These are phyloP conservation scores for Deilephila elpenor DNA, from an alignment of 2,888 invertebrate species.

Conservation along the genomic window DNA sequence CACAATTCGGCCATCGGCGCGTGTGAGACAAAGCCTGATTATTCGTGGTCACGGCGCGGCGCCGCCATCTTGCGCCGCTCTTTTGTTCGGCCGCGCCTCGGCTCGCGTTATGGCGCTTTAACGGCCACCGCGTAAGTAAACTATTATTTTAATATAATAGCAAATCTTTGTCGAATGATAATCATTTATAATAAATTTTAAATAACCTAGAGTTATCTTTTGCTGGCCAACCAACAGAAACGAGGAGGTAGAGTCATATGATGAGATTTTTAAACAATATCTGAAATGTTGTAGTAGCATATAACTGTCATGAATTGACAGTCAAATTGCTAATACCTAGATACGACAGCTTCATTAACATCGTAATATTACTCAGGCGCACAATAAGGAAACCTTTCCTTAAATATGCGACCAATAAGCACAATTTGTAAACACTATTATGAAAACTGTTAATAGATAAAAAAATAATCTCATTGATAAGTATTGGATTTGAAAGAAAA, in stretches of 20 bases:
- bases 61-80: conserved; percentile 44
- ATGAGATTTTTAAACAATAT: no score
- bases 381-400: no score
- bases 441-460: not conserved
- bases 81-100: conserved; percentile 52
- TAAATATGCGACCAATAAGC: no score
- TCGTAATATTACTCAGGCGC: no score
- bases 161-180: conserved; percentile 34
- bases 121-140: conserved; percentile 54
- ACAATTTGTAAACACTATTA: no score
- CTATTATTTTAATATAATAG: conserved; percentile 53
- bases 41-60: conserved; percentile 60
- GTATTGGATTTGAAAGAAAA: no score
- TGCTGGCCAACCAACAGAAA: no score
- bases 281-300: no score
- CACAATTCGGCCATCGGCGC: conserved; percentile 26
- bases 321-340: no score
- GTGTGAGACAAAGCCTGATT: conserved; percentile 51
- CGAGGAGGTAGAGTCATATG: no score
- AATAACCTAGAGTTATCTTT: not conserved
- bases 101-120: conserved; percentile 48
- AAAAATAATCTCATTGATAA: not conserved
- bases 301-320: no score
- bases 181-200: not conserved
- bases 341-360: no score